Percentiles rank a stretch among this genome's conserved stretches.
Evolutionary conservation across 1,140 invertebrate species (phyloP).

Genomic region (Ceratina calcarata): DNA sequence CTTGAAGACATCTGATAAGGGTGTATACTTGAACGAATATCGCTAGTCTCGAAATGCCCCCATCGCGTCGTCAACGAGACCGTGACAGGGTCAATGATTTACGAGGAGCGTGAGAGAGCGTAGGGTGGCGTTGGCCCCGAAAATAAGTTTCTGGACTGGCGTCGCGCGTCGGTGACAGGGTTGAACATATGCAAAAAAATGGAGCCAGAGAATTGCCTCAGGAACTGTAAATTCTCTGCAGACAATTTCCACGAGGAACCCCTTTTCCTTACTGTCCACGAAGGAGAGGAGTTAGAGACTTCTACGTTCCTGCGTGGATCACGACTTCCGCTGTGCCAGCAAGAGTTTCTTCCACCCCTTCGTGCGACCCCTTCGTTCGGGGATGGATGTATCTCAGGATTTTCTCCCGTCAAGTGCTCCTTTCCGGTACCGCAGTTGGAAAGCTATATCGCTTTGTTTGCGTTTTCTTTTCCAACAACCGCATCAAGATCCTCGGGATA

Average conservation of each 20-base stretch:
- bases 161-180: constrained; percentile 68
- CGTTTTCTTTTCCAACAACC: constrained; percentile 36
- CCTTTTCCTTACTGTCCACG: not conserved
- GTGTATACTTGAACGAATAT: not conserved
- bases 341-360: constrained; percentile 20
- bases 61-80: not conserved
- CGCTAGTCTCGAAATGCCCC: not conserved
- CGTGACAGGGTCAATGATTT: constrained; percentile 75
- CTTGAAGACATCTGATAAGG: too few relatives aligned
- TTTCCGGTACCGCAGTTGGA: constrained; percentile 12
- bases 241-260: constrained; percentile 69
- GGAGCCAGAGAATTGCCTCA: constrained; percentile 61
- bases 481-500: constrained; percentile 37
- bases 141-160: constrained; percentile 73
- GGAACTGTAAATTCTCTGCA: constrained; percentile 74
- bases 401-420: constrained; percentile 38
- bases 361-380: not conserved
- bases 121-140: constrained; percentile 42
- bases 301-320: constrained; percentile 36
- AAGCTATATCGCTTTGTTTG: constrained; percentile 55
- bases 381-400: constrained; percentile 49
- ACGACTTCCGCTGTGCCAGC: constrained; percentile 46
- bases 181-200: constrained; percentile 70
- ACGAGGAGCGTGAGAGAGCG: constrained; percentile 64
- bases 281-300: not conserved